phyloP scores from a whole-genome alignment of 2,888 invertebrate species.

The Acronicta alni region DNA sequence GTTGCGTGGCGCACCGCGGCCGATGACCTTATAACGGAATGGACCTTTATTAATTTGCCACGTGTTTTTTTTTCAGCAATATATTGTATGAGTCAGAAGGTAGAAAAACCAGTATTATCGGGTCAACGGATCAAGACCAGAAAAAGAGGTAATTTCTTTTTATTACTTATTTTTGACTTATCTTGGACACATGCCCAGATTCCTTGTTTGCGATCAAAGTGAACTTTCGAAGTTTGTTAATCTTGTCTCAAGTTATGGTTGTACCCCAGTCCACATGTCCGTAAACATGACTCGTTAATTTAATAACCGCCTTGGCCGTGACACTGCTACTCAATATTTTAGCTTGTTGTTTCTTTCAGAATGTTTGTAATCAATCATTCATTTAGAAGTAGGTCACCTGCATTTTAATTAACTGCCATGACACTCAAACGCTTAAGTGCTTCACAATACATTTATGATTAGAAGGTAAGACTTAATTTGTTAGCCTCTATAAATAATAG shows the following conservation, averaged over 20 bases:
- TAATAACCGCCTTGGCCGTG: slow-evolving; percentile 63
- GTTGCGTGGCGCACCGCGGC: slow-evolving; percentile 68
- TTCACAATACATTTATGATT: neutral
- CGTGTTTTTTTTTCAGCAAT: slow-evolving; percentile 91
- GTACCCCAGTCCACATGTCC: slow-evolving; percentile 25
- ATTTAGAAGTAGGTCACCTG: slow-evolving; percentile 47
- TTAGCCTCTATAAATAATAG: too few relatives aligned
- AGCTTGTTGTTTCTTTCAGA: slow-evolving; percentile 17
- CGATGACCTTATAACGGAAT: slow-evolving; percentile 81
- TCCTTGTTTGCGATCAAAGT: slow-evolving; percentile 25
- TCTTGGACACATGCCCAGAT: slow-evolving; percentile 42
- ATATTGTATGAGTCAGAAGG: slow-evolving; percentile 99
- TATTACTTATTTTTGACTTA: slow-evolving; percentile 48
- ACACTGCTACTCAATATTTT: slow-evolving; percentile 33
- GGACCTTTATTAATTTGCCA: slow-evolving; percentile 79
- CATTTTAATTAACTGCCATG: neutral
- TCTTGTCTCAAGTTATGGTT: slow-evolving; percentile 3
- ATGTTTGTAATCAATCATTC: slow-evolving; percentile 28
- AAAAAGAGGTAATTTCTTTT: slow-evolving; percentile 96
- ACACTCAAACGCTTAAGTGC: neutral
- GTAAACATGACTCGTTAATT: slow-evolving; percentile 51
- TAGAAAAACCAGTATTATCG: slow-evolving; percentile 99
- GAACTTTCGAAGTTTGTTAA: slow-evolving; percentile 23
- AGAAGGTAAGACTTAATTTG: neutral
- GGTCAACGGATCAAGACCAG: slow-evolving; percentile 99